Conservation (phyloP, 1,140 invertebrate species). For the Drosophila sp. region DNA sequence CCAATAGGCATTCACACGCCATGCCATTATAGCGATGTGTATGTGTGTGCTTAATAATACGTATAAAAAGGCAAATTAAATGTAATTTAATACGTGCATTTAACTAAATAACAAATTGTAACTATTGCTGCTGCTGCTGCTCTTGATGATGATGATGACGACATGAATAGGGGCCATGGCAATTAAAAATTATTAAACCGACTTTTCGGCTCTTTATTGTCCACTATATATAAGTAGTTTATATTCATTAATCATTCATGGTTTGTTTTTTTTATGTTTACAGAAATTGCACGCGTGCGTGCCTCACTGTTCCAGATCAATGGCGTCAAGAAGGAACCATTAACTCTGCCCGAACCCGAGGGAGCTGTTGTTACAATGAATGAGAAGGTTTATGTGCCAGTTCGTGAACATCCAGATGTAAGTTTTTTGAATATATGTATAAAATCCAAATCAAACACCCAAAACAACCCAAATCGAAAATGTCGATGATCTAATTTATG, state of each 20-base stretch:
- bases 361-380: slow-evolving; percentile 95
- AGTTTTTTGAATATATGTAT: slow-evolving; percentile 84
- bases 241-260: slow-evolving; percentile 14
- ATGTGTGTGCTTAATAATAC: slow-evolving; percentile 16
- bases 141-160: neutral
- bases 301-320: slow-evolving; percentile 99
- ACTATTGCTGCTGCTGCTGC: slow-evolving; percentile 8
- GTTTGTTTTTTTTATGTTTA: slow-evolving; percentile 84
- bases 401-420: slow-evolving; percentile 99
- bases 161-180: neutral
- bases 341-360: slow-evolving; percentile 95
- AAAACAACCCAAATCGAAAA: slow-evolving; percentile 18
- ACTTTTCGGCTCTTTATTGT: slow-evolving; percentile 12
- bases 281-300: slow-evolving; percentile 99
- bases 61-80: slow-evolving; percentile 53
- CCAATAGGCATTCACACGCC: slow-evolving; percentile 59
- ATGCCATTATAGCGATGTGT: slow-evolving; percentile 31
- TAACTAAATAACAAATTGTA: slow-evolving; percentile 67
- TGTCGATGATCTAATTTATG: slow-evolving; percentile 77
- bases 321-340: slow-evolving; percentile 96
- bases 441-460: neutral
- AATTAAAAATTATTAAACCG: slow-evolving; percentile 10
- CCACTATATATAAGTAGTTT: neutral
- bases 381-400: slow-evolving; percentile 99
- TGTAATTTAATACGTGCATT: slow-evolving; percentile 76